These are phyloP conservation scores for Oasisia sp. DNA, from an alignment of 2,888 invertebrate species.

Conservation along the genomic window DNA sequence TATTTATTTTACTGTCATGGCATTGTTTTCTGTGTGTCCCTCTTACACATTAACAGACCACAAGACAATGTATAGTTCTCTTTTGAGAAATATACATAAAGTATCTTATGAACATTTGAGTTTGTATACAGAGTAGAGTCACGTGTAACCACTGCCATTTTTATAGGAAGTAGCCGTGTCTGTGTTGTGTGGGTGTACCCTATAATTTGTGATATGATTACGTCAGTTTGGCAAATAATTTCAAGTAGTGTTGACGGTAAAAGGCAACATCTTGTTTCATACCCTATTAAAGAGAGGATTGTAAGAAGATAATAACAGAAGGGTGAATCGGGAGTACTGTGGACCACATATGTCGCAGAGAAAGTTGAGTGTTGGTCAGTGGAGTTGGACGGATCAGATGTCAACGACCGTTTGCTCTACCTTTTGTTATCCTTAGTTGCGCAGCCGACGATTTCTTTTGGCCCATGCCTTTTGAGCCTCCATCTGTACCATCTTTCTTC, in stretches of 20 bases:
- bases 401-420: constrained; percentile 67
- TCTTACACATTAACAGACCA: no score
- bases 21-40: no score
- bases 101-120: no score
- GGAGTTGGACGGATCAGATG: not conserved
- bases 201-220: no score
- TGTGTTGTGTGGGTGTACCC: no score
- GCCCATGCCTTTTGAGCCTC: constrained; percentile 47
- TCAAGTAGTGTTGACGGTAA: not conserved
- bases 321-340: not conserved
- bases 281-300: not conserved
- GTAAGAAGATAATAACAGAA: not conserved
- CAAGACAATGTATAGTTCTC: no score
- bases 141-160: no score
- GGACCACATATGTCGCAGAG: not conserved
- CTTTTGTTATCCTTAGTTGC: constrained; percentile 96
- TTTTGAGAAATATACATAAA: no score
- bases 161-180: no score
- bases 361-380: not conserved
- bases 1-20: no score
- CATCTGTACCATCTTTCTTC: constrained; percentile 84
- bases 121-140: no score
- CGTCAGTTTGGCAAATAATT: not conserved
- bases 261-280: not conserved
- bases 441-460: constrained; percentile 91